Evolutionary conservation across 1,140 invertebrate species (phyloP).

Genomic region (Cherax destructor): DNA sequence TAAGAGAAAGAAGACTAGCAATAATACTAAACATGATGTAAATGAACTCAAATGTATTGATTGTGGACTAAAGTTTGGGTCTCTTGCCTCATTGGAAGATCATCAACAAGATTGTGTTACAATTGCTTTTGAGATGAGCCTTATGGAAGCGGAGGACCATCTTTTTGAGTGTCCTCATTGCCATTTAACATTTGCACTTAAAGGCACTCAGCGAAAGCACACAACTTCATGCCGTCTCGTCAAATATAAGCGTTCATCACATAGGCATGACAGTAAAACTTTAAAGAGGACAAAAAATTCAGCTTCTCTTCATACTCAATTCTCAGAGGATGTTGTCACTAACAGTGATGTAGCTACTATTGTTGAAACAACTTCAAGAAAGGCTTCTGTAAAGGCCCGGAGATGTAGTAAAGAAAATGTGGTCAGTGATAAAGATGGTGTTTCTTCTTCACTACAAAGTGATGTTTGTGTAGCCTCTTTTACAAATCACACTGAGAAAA

Average conservation of each 20-base stretch:
- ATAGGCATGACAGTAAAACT: constrained; percentile 19
- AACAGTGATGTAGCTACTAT: background rate
- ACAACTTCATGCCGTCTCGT: constrained; percentile 64
- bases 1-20: constrained; percentile 43
- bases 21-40: constrained; percentile 9
- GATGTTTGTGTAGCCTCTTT: constrained; percentile 11
- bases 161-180: constrained; percentile 71
- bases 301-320: background rate
- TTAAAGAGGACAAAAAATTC: constrained; percentile 17
- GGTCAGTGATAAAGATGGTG: background rate
- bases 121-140: constrained; percentile 71
- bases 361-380: background rate
- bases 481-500: constrained; percentile 8
- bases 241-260: constrained; percentile 24
- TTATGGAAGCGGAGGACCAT: constrained; percentile 70
- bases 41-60: constrained; percentile 47
- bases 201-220: constrained; percentile 69
- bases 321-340: background rate
- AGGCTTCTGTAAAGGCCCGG: background rate
- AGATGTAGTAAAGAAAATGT: constrained; percentile 42
- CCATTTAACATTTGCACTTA: constrained; percentile 70
- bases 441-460: constrained; percentile 9
- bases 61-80: constrained; percentile 61
- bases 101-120: constrained; percentile 69
- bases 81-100: constrained; percentile 55